Base-by-base conservation (phyloP, 2,888 invertebrate species). In the Polymixis flavicincta region DNA sequence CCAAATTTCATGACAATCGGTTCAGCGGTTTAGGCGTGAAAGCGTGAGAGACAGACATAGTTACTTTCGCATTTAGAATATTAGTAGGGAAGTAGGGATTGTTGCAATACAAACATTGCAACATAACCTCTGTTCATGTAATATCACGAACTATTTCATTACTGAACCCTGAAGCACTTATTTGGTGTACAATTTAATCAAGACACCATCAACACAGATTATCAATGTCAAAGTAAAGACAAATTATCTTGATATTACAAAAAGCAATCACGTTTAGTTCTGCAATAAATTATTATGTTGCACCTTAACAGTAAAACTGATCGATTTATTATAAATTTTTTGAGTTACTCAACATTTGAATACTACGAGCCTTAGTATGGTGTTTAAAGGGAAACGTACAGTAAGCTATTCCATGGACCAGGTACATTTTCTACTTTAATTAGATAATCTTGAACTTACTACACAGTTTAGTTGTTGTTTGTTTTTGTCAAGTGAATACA, bases 321-420 rank as follows among this genome's bases (percentile, higher is more conserved):
- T 90, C 86, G 80, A 84, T 86, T 85, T 84, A 85, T 85, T 88
- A 88, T 88, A 83, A 84, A 87, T 89, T 89, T 88, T 74, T 87
- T 80, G 63, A 68, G 71, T 89, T 88, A 85, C 88, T 81, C 86
- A 87, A 89, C 84, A 76, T 80, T 60, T 74, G 73, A 83, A 79
- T 68, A 81, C 48, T 72, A 61, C 79, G 74, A 67, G 69, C 60
- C 67, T 65, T 69, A 76, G 67, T 81, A 84, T 76, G 80, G 82
- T 74, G 48, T 65, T 9, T 72, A 69, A 80, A 66, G 83, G 8
- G 6, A 25, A 52, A 50, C 80, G 66, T 37, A 1, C 71, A 79
- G 59, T 70, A 45, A 64, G 48, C 6, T 42, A 8, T 25, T 32
- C 0, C 3, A 1, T 32, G 1, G 11, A 28, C 1, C 32, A 11